Percentiles rank a stretch among this genome's conserved stretches.
Conservation (phyloP, 2,113 vertebrate species). For the Albula glossodonta region DNA sequence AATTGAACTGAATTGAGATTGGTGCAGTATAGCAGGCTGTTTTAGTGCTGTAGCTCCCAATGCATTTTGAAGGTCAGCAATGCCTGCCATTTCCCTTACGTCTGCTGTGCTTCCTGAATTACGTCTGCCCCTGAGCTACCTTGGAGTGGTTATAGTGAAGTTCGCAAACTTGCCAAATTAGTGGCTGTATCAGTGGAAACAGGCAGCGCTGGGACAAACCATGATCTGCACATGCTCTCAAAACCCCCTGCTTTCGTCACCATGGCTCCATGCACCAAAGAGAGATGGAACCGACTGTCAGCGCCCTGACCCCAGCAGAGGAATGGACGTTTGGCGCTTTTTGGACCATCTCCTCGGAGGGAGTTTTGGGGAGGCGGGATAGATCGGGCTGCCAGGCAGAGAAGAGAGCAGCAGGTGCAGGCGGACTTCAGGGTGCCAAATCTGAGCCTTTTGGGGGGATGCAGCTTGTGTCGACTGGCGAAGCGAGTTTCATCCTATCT, state of each 20-base stretch:
- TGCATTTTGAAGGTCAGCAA: background rate
- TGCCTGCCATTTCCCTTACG: background rate
- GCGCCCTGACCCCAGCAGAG: no score
- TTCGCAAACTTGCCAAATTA: background rate
- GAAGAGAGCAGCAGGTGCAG: background rate
- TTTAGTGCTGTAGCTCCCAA: background rate
- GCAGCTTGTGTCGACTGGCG: constrained; percentile 8
- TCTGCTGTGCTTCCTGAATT: background rate
- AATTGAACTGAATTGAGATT: background rate
- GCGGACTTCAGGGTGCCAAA: background rate
- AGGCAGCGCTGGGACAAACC: background rate
- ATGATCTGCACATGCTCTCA: background rate
- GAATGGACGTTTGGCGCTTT: background rate
- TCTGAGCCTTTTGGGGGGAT: background rate
- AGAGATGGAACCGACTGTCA: background rate
- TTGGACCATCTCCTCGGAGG: background rate
- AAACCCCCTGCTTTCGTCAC: background rate
- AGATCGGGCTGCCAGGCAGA: no score
- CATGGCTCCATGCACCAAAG: no score
- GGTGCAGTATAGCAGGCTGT: background rate
- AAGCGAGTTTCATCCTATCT: background rate
- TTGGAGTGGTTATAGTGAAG: background rate
- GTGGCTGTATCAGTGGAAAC: background rate
- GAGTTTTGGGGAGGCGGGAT: background rate
- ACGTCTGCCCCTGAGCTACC: background rate